A percentile compares a stretch with the other conserved stretches of the same genome.
Conservation (phyloP, 2,113 vertebrate species). For the Pollimyrus isidori region DNA sequence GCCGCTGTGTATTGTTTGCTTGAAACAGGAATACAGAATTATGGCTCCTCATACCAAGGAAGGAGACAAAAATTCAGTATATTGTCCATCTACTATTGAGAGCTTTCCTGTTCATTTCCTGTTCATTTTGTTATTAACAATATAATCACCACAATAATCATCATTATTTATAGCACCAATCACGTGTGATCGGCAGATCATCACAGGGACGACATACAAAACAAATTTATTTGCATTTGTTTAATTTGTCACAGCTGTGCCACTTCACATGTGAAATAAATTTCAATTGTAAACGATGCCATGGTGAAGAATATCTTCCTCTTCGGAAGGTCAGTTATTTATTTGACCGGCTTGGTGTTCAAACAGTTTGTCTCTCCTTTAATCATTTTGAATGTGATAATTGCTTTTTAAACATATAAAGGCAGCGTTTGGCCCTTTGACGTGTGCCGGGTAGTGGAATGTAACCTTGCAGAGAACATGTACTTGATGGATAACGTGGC, state of each 20-base stretch:
- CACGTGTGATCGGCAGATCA: not conserved
- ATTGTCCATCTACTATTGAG: slow-evolving; percentile 12
- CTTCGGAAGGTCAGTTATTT: slow-evolving; percentile 6
- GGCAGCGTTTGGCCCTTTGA: not conserved
- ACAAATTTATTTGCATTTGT: not conserved
- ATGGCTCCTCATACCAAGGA: slow-evolving; percentile 17
- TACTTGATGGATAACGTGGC: slow-evolving; percentile 16
- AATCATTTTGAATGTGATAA: slow-evolving; percentile 8
- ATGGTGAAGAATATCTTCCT: not conserved
- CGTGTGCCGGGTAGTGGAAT: not conserved
- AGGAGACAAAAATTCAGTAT: slow-evolving; percentile 22
- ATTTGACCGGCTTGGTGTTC: not conserved
- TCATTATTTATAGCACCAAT: not conserved
- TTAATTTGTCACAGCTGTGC: not conserved
- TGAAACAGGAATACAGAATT: not conserved
- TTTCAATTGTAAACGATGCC: not conserved
- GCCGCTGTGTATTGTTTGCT: not conserved
- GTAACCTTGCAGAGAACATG: not conserved
- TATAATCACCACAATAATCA: not conserved
- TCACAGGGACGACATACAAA: not conserved
- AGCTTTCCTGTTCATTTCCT: slow-evolving; percentile 19
- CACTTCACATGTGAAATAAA: not conserved
- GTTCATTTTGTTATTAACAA: not conserved
- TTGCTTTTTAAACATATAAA: slow-evolving; percentile 19
- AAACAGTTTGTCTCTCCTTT: slow-evolving; percentile 19